These are phyloP conservation scores for Olivierus martensii DNA, from an alignment of 1,140 invertebrate genomes.

Conservation along the genomic window DNA sequence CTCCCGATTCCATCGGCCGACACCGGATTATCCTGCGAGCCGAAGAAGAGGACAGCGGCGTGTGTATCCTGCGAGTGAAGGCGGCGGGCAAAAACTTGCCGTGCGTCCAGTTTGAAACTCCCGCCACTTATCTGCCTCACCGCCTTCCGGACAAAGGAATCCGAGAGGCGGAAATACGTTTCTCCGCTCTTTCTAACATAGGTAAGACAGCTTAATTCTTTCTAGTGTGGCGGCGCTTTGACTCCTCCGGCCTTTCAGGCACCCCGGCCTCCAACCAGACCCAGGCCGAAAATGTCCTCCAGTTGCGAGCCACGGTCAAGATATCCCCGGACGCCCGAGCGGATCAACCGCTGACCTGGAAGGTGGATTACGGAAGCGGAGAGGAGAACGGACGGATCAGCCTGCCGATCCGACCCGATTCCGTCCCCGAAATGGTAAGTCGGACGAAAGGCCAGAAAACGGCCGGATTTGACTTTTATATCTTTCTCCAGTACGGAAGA, in stretches of 20 bases:
- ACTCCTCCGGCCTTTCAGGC: slow-evolving; percentile 1
- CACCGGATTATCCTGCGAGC: slow-evolving; percentile 8
- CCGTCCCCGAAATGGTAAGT: too few relatives aligned
- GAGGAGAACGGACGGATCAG: too few relatives aligned
- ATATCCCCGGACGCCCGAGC: too few relatives aligned
- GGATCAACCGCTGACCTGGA: too few relatives aligned
- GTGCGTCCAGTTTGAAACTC: slow-evolving; percentile 12
- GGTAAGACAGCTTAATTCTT: slow-evolving; percentile 6
- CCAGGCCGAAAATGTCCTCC: too few relatives aligned
- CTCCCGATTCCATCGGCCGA: slow-evolving; percentile 11
- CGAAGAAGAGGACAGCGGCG: slow-evolving; percentile 13
- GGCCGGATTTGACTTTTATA: too few relatives aligned
- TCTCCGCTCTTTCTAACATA: slow-evolving; percentile 17
- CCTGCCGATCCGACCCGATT: too few relatives aligned
- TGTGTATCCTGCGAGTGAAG: slow-evolving; percentile 19
- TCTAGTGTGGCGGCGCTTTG: background rate
- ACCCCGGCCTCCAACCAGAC: background rate
- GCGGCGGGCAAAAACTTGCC: slow-evolving; percentile 19
- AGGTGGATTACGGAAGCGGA: too few relatives aligned
- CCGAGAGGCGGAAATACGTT: slow-evolving; percentile 11
- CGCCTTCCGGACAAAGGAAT: slow-evolving; percentile 13
- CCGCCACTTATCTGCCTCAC: slow-evolving; percentile 16
- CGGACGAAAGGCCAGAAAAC: too few relatives aligned
- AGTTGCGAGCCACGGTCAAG: too few relatives aligned
- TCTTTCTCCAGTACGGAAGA: slow-evolving; percentile 1